Evolutionary conservation across 2,113 vertebrate genomes (phyloP).

Genomic region (Fregetta grallaria): DNA sequence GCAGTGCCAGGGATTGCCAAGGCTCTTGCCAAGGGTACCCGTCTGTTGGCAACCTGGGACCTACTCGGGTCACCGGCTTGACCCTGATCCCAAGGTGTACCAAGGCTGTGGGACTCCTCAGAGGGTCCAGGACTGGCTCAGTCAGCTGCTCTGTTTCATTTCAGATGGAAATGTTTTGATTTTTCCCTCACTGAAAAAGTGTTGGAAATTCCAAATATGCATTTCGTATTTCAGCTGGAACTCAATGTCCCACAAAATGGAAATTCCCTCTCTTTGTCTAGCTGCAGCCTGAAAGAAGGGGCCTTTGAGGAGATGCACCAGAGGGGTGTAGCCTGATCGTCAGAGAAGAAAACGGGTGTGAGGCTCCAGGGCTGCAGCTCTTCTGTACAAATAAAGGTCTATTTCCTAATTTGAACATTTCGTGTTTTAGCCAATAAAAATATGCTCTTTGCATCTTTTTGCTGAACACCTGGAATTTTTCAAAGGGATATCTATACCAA

Average conservation of each 20-base stretch:
- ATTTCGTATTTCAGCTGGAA: neutral
- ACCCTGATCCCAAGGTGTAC: neutral
- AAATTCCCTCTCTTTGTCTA: neutral
- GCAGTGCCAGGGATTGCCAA: neutral
- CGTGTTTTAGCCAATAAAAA: neutral
- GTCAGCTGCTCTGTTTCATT: neutral
- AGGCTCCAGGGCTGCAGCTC: neutral
- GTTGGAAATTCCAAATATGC: neutral
- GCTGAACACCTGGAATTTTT: slow-evolving; percentile 2
- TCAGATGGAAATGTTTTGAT: neutral
- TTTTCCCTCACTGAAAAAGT: neutral
- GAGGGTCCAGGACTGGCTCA: neutral
- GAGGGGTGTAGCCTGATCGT: neutral
- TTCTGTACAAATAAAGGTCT: neutral
- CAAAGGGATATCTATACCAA: neutral
- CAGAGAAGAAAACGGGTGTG: neutral
- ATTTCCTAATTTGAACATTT: neutral
- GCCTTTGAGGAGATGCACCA: neutral
- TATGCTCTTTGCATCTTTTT: neutral
- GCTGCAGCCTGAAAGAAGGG: neutral
- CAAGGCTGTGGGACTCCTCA: neutral
- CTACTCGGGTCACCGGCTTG: neutral
- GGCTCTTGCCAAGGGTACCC: neutral
- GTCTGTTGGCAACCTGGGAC: neutral
- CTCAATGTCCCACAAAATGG: neutral